A percentile compares a stretch with the other conserved stretches of the same genome.
phyloP scores from a whole-genome alignment of 2,888 invertebrate species.

The Xylophagus ater region DNA sequence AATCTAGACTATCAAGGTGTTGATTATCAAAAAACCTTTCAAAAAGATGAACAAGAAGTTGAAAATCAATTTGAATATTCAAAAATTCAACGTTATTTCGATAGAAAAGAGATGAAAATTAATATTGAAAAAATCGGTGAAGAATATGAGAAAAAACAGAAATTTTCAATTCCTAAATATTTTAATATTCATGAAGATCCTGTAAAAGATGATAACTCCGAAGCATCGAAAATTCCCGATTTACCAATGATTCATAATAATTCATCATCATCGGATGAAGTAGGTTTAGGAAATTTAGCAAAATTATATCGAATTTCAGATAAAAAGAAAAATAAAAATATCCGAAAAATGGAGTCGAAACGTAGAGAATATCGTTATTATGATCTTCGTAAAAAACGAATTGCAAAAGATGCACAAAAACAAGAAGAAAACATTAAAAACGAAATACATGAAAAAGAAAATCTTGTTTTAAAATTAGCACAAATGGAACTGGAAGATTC shows the following conservation, averaged over 20 bases:
- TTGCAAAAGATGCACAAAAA: background rate
- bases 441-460: conserved; percentile 5
- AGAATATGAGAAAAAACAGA: conserved; percentile 23
- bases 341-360: background rate
- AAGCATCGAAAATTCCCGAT: background rate
- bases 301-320: conserved; percentile 26
- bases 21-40: conserved; percentile 33
- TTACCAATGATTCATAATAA: too few species aligned
- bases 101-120: conserved; percentile 24
- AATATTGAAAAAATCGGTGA: conserved; percentile 23
- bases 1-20: conserved; percentile 33
- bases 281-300: conserved; percentile 15
- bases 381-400: background rate
- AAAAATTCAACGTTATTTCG: conserved; percentile 28
- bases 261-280: background rate
- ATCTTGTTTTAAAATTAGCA: conserved; percentile 4
- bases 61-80: conserved; percentile 30
- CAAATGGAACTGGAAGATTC: conserved; percentile 8
- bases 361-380: conserved; percentile 1
- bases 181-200: conserved; percentile 20
- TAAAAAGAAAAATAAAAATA: conserved; percentile 19
- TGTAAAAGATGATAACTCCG: conserved; percentile 12
- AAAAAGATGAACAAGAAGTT: conserved; percentile 30
- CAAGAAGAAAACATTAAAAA: conserved; percentile 4
- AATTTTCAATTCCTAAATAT: conserved; percentile 23